Conservation (phyloP, 2,797 vertebrate genomes). For the Hippopotamyrus pictus region DNA sequence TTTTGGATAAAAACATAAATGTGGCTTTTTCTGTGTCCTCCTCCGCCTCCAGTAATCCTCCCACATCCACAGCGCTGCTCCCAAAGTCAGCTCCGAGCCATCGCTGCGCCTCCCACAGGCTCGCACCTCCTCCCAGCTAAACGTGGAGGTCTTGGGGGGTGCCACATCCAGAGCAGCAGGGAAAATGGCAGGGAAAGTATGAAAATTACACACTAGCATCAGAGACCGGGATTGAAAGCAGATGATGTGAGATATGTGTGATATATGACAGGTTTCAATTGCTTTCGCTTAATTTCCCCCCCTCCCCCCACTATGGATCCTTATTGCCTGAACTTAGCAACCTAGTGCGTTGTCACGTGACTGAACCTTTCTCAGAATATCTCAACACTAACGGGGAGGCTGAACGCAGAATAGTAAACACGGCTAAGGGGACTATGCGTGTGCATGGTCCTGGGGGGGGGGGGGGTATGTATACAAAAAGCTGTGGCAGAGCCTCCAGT, state of each 20-base stretch:
- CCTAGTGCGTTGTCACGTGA: not conserved
- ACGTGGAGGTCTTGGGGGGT: not conserved
- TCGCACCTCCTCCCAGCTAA: not conserved
- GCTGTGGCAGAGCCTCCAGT: not conserved
- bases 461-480: not conserved
- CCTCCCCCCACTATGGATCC: not conserved
- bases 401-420: not conserved
- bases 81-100: not conserved
- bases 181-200: not conserved
- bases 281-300: not conserved
- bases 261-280: not conserved
- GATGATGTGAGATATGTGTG: constrained; percentile 4
- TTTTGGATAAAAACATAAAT: not conserved
- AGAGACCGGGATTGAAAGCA: not conserved
- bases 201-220: constrained; percentile 2
- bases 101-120: not conserved
- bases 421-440: not conserved
- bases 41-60: not conserved
- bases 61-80: not conserved
- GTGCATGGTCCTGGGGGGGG: no score
- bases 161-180: not conserved
- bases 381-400: not conserved
- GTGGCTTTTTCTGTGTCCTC: not conserved
- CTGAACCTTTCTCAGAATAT: not conserved
- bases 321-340: not conserved